Conservation (phyloP, 2,888 invertebrate species). For the Pristionchus entomophagus region DNA sequence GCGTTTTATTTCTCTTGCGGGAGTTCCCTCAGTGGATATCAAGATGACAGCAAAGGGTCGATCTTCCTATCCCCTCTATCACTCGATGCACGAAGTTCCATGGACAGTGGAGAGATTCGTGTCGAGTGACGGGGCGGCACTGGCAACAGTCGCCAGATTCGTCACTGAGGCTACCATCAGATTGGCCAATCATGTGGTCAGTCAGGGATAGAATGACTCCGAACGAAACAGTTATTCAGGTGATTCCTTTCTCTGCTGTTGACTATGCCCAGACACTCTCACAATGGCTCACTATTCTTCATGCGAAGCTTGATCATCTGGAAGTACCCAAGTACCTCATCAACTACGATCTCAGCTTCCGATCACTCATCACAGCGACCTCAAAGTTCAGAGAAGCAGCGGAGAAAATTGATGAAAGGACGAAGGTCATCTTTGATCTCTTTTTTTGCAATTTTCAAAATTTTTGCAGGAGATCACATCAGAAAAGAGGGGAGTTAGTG, state of each 20-base stretch:
- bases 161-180: slow-evolving; percentile 54
- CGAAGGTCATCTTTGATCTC: slow-evolving; percentile 10
- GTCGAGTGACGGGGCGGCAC: slow-evolving; percentile 49
- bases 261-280: slow-evolving; percentile 55
- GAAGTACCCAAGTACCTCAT: slow-evolving; percentile 18
- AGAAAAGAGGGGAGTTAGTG: slow-evolving; percentile 13
- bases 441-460: background rate
- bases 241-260: slow-evolving; percentile 57
- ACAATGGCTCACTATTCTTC: slow-evolving; percentile 40
- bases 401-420: background rate
- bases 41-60: slow-evolving; percentile 56
- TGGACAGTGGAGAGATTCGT: slow-evolving; percentile 58
- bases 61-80: slow-evolving; percentile 59
- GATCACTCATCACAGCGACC: slow-evolving; percentile 18
- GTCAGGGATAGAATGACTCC: background rate
- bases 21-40: slow-evolving; percentile 58
- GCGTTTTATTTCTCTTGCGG: slow-evolving; percentile 58
- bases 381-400: slow-evolving; percentile 38
- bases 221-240: slow-evolving; percentile 25
- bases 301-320: slow-evolving; percentile 12
- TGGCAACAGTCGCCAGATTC: slow-evolving; percentile 54
- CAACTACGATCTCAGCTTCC: slow-evolving; percentile 36
- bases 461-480: slow-evolving; percentile 48
- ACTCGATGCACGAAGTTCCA: slow-evolving; percentile 60
- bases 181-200: slow-evolving; percentile 56